phyloP scores from a whole-genome alignment of 2,797 vertebrate species.

The Pantherophis vulpinus region DNA sequence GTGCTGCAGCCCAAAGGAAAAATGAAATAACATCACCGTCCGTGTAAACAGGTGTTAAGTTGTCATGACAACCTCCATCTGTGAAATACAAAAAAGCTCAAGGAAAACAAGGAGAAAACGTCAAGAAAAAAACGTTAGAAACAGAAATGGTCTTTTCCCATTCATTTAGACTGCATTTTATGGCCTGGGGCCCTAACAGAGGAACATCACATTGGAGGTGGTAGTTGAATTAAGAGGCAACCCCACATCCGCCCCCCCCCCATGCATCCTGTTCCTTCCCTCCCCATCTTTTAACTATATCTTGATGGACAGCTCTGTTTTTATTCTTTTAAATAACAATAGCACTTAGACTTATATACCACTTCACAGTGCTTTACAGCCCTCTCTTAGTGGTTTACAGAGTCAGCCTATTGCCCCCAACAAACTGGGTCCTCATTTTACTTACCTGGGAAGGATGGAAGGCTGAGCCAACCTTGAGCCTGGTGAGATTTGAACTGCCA shows the following conservation, averaged over 20 bases:
- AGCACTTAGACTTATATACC: background rate
- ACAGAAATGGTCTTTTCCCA: background rate
- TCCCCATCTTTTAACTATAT: background rate
- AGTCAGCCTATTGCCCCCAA: background rate
- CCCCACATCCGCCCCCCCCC: background rate
- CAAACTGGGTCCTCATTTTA: background rate
- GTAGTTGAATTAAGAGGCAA: background rate
- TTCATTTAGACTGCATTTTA: background rate
- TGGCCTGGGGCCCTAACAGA: background rate
- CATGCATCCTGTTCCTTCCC: background rate
- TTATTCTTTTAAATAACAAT: background rate
- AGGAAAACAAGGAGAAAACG: background rate
- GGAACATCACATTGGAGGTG: background rate
- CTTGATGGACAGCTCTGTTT: background rate
- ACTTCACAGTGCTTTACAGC: background rate
- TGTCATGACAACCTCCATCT: conserved; percentile 62
- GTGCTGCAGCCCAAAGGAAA: conserved; percentile 30
- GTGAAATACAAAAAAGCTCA: conserved; percentile 22
- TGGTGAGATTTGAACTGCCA: too few species aligned
- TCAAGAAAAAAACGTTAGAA: conserved; percentile 2
- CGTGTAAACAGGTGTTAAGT: conserved; percentile 38
- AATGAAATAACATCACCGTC: conserved; percentile 38
- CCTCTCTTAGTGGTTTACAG: background rate
- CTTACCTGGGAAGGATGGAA: background rate
- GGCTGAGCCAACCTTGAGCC: background rate